Evolutionary conservation across 1,140 invertebrate genomes (phyloP).

Genomic region (Zophobas atratus): DNA sequence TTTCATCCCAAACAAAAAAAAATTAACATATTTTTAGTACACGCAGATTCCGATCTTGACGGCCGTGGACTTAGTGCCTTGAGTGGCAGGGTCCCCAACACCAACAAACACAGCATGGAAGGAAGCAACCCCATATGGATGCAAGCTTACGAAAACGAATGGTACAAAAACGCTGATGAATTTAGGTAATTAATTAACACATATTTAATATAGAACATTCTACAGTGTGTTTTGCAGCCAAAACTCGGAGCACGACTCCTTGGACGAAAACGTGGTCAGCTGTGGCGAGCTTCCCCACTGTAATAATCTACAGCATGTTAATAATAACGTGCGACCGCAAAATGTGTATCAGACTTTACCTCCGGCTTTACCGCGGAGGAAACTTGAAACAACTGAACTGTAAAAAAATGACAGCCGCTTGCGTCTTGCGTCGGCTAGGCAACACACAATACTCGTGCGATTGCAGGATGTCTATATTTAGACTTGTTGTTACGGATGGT

Average conservation of each 20-base stretch:
- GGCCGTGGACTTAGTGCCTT: constrained; percentile 79
- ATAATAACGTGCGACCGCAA: constrained; percentile 63
- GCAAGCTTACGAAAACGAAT: constrained; percentile 94
- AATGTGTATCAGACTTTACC: constrained; percentile 76
- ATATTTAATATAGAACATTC: background rate
- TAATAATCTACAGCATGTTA: constrained; percentile 68
- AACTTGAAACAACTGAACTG: constrained; percentile 90
- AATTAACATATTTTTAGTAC: constrained; percentile 63
- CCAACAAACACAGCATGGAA: constrained; percentile 94
- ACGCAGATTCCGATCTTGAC: constrained; percentile 81
- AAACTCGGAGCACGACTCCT: constrained; percentile 85
- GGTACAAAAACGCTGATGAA: constrained; percentile 92
- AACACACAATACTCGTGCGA: background rate
- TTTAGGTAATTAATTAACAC: constrained; percentile 72
- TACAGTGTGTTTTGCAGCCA: constrained; percentile 70
- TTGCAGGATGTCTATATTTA: no score
- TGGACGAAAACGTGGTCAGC: constrained; percentile 89
- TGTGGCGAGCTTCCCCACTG: constrained; percentile 73
- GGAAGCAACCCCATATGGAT: constrained; percentile 97
- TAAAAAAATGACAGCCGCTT: constrained; percentile 59
- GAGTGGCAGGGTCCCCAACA: constrained; percentile 88
- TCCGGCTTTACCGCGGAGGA: constrained; percentile 79
- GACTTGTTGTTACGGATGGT: background rate
- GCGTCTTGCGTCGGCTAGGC: background rate
- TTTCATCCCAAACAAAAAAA: constrained; percentile 21